Evolutionary conservation across 2,888 invertebrate genomes (phyloP).

Genomic region (Eupithecia subfuscata): DNA sequence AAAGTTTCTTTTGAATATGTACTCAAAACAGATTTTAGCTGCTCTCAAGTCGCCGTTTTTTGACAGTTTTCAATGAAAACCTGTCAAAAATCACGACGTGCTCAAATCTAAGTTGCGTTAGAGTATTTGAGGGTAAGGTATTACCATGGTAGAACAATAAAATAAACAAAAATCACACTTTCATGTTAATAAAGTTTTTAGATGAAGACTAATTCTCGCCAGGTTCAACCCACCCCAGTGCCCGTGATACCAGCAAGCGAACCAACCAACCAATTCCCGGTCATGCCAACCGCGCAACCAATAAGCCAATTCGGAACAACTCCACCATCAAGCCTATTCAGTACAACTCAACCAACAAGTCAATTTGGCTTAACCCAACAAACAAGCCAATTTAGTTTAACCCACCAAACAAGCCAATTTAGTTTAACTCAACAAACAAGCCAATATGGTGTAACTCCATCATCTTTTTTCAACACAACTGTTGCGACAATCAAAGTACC

Average conservation of each 20-base stretch:
- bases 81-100: not conserved
- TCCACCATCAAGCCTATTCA: not conserved
- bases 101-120: too few species aligned
- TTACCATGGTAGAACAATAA: not conserved
- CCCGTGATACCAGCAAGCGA: not conserved
- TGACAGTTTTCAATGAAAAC: not conserved
- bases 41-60: too few species aligned
- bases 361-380: constrained; percentile 1
- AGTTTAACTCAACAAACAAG: constrained; percentile 5
- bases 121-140: not conserved
- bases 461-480: constrained; percentile 18
- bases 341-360: not conserved
- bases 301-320: constrained; percentile 21
- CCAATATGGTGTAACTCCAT: not conserved
- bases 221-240: constrained; percentile 6
- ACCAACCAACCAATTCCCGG: constrained; percentile 30
- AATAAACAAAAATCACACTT: not conserved
- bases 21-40: too few species aligned
- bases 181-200: not conserved
- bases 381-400: constrained; percentile 7
- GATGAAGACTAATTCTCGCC: not conserved
- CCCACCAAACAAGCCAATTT: not conserved
- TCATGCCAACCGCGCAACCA: constrained; percentile 29
- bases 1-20: not conserved
- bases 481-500: constrained; percentile 39